Evolutionary conservation across 1,140 invertebrate species (phyloP).

Genomic region (Heliconius hewitsoni): DNA sequence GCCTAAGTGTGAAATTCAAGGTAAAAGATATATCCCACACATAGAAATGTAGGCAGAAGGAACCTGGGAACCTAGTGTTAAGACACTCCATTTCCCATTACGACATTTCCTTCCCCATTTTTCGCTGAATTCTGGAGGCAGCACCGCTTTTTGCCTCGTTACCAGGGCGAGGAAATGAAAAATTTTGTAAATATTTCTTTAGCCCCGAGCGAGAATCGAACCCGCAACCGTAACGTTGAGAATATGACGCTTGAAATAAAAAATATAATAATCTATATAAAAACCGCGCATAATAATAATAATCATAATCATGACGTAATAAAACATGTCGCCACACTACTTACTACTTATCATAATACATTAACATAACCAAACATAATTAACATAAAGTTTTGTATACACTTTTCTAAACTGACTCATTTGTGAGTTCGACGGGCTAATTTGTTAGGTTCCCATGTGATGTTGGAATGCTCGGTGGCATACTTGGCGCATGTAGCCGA

Average conservation of each 20-base stretch:
- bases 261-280: too few relatives aligned
- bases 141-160: too few relatives aligned
- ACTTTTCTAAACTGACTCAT: not conserved
- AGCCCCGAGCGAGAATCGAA: not conserved
- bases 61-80: too few relatives aligned
- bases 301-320: not conserved
- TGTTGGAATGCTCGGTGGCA: slow-evolving; percentile 51
- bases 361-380: slow-evolving; percentile 3
- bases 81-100: too few relatives aligned
- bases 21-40: too few relatives aligned
- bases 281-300: too few relatives aligned
- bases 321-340: not conserved
- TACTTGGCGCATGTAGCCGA: slow-evolving; percentile 45
- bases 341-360: not conserved
- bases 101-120: too few relatives aligned
- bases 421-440: not conserved
- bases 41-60: too few relatives aligned
- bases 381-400: not conserved
- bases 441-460: slow-evolving; percentile 20
- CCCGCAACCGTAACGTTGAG: not conserved
- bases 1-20: too few relatives aligned
- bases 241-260: too few relatives aligned
- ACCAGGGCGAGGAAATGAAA: too few relatives aligned
- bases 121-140: not conserved
- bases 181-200: not conserved